Percentiles rank a stretch among this genome's conserved stretches.
phyloP scores from a whole-genome alignment of 1,140 invertebrate species.

The Homarus americanus region DNA sequence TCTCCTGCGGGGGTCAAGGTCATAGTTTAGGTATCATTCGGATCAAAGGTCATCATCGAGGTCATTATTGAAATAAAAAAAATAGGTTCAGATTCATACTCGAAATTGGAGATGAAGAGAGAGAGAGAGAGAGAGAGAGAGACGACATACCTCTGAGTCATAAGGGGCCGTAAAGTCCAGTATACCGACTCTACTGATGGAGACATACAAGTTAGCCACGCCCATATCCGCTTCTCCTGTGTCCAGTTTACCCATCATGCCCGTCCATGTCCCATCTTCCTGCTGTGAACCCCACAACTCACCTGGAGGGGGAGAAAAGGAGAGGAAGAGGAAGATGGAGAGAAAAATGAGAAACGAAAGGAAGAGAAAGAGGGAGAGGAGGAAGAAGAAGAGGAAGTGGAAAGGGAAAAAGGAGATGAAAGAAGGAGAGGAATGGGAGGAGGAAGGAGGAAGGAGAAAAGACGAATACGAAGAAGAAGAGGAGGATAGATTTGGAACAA shows the following conservation, averaged over 20 bases:
- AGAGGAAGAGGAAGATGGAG: background rate
- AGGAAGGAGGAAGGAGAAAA: background rate
- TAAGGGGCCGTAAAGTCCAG: slow-evolving; percentile 36
- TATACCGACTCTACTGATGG: slow-evolving; percentile 1
- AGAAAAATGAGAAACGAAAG: background rate
- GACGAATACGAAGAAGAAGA: background rate
- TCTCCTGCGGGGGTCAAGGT: too few relatives aligned
- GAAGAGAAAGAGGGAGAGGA: too few relatives aligned
- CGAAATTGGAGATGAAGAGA: too few relatives aligned
- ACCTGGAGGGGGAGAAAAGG: background rate
- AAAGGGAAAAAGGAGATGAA: too few relatives aligned
- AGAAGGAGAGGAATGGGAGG: background rate
- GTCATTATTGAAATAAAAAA: too few relatives aligned
- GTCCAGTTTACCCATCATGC: slow-evolving; percentile 35
- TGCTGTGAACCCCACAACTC: slow-evolving; percentile 30
- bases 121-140: background rate
- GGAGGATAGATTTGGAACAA: background rate
- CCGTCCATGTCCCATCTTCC: slow-evolving; percentile 32
- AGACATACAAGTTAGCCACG: slow-evolving; percentile 50
- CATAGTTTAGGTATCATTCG: too few relatives aligned
- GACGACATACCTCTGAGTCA: slow-evolving; percentile 14
- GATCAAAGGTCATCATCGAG: too few relatives aligned
- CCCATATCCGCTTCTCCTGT: slow-evolving; percentile 22
- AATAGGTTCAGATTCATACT: too few relatives aligned
- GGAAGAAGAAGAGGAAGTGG: too few relatives aligned